phyloP scores from a whole-genome alignment of 2,888 invertebrate species.

The Rhogogaster chlorosoma region DNA sequence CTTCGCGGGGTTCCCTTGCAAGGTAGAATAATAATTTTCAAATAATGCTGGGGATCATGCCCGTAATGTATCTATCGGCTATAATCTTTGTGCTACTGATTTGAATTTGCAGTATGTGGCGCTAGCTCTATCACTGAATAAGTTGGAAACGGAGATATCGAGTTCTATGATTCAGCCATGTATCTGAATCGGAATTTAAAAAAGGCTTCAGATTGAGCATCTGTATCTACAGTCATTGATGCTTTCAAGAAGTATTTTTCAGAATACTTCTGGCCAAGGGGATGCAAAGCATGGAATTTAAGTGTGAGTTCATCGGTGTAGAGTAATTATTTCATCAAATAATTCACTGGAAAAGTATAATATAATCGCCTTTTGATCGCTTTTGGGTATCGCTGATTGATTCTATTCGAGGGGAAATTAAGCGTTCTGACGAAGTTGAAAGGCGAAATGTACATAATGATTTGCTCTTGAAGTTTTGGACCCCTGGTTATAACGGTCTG shows the following conservation, averaged over 20 bases:
- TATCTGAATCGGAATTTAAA: neutral
- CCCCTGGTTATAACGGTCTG: neutral
- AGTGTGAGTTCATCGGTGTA: neutral
- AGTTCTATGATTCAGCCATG: neutral
- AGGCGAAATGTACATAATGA: slow-evolving; percentile 6
- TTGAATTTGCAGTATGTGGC: neutral
- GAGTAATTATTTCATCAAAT: neutral
- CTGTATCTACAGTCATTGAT: neutral
- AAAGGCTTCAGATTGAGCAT: neutral
- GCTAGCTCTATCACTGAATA: neutral
- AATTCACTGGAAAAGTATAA: neutral
- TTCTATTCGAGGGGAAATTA: neutral
- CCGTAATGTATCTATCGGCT: neutral
- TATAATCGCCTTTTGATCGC: neutral
- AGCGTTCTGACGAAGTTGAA: neutral
- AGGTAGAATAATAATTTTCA: neutral
- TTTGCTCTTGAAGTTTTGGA: neutral
- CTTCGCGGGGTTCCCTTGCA: too few relatives aligned
- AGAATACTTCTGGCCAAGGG: neutral
- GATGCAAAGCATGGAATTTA: neutral
- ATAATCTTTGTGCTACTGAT: neutral
- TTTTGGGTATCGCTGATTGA: neutral
- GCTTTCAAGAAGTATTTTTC: neutral
- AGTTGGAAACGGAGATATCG: neutral
- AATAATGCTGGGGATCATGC: neutral